Evolutionary conservation across 1,140 invertebrate species (phyloP).

Genomic region (Adelges cooleyi): DNA sequence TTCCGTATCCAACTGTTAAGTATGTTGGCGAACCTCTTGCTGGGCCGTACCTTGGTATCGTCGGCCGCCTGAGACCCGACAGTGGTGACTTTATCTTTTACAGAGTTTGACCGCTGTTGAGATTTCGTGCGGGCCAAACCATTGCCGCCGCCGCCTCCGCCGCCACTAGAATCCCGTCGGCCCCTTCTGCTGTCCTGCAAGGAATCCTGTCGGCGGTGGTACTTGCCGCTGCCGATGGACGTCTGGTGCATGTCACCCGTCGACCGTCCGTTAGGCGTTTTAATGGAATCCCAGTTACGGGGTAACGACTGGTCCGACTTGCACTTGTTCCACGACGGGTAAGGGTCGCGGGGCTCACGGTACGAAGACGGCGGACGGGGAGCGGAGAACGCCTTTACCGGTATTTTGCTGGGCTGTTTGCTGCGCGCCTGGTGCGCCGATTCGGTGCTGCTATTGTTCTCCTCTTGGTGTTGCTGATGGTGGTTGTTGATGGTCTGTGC

Average conservation of each 20-base stretch:
- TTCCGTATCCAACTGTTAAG: conserved; percentile 28
- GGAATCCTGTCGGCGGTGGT: background rate
- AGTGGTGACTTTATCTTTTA: background rate
- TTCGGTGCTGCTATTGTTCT: conserved; percentile 45
- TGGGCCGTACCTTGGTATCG: conserved; percentile 30
- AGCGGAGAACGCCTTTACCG: conserved; percentile 44
- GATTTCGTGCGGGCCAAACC: background rate
- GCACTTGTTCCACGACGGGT: conserved; percentile 36
- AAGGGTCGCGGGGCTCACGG: conserved; percentile 37
- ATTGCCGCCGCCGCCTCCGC: background rate
- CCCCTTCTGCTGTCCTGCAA: background rate
- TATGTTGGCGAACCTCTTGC: conserved; percentile 28
- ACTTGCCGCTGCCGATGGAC: background rate
- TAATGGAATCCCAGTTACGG: conserved; percentile 36
- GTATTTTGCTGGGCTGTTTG: conserved; percentile 54
- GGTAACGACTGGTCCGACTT: conserved; percentile 33
- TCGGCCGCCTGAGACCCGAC: background rate
- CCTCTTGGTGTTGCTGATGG: conserved; percentile 41
- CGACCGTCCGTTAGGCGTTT: conserved; percentile 31
- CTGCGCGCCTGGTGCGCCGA: conserved; percentile 48
- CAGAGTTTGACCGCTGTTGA: background rate
- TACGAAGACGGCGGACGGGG: conserved; percentile 46
- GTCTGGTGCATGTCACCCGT: conserved; percentile 34
- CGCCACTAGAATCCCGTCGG: background rate
- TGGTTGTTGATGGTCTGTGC: conserved; percentile 40